Conservation (phyloP, 1,140 invertebrate species). For the Melitaea cinxia region DNA sequence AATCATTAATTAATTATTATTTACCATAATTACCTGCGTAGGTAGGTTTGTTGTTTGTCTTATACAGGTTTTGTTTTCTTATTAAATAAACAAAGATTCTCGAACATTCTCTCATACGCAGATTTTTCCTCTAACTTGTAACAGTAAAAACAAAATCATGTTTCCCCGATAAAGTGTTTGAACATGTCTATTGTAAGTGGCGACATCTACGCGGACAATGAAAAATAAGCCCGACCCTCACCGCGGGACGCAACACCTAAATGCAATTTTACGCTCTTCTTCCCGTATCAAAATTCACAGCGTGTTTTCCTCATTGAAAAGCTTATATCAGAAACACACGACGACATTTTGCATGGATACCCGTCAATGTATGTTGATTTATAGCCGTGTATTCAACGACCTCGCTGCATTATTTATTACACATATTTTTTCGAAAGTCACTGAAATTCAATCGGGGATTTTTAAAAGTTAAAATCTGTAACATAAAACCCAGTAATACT, state of each 20-base stretch:
- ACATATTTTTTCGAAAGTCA: not conserved
- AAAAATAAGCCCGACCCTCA: slow-evolving; percentile 22
- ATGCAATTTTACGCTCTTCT: slow-evolving; percentile 30
- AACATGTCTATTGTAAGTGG: not conserved
- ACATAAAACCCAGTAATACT: not conserved
- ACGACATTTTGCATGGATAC: slow-evolving; percentile 13
- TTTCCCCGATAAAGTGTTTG: not conserved
- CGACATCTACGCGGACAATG: slow-evolving; percentile 9
- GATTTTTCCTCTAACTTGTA: not conserved
- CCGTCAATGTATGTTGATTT: slow-evolving; percentile 13
- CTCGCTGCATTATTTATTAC: slow-evolving; percentile 11
- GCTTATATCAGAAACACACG: slow-evolving; percentile 32
- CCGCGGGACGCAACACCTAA: slow-evolving; percentile 22
- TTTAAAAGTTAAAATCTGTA: not conserved
- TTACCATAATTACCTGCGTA: no score
- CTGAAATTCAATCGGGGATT: not conserved
- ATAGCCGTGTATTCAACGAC: slow-evolving; percentile 6
- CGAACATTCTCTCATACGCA: not conserved
- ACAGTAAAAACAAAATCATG: not conserved
- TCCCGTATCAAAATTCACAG: slow-evolving; percentile 64
- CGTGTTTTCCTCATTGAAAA: slow-evolving; percentile 52
- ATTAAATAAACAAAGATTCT: no score
- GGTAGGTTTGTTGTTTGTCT: no score
- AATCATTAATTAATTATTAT: not conserved
- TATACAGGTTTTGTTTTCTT: no score